Base-by-base conservation (phyloP, 2,113 vertebrate genomes). In the Papio anubis region DNA sequence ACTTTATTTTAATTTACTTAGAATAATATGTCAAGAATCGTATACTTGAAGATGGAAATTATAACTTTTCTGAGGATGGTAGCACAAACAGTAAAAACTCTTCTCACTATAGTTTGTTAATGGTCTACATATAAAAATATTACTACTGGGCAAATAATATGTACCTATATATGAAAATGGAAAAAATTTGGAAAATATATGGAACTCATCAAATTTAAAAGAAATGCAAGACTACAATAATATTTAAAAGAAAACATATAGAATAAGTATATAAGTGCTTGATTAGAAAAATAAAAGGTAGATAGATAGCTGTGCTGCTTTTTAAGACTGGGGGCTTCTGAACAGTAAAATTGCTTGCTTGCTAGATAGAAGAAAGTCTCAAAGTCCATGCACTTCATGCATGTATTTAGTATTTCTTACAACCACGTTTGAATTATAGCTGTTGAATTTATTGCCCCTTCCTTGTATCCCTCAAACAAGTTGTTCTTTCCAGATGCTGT, bases 1-100 rank as follows among this genome's bases (percentile, higher is more conserved):
- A 45, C 20, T 30, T 91, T 88, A 73, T 68, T 68, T 68, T 68
- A 75, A 70, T 87, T 70, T 73, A 64, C n/a, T 68, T 81, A 94
- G 8, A 85, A 84, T 93, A 93, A n/a, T 92, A 79, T 73, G 27
- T 89, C 20, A 86, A 92, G 35, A 94, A 61, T 55, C 94, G 6
- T 48, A 55, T 50, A 48, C 52, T 45, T 88, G 16, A 25, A 52
- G 13, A 59, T 68, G 6, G 88, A 61, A 32, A 64, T 43, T 95
- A 27, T 7, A 78, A 64, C 43, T 80, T 89, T 91, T 88, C 59
- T 95, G 50, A 88, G 93, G 68, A 79, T 59, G 25, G 25, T 43
- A 82, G 30, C 40, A 78, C 18, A 43, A 59, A 72, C 64, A 84
- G 35, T 64, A 68, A 93, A 86, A 79, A 61, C 59, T n/a, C 52